A percentile compares a stretch with the other conserved stretches of the same genome.
phyloP scores from a whole-genome alignment of 2,888 invertebrate species.

The Brassicogethes aeneus region DNA sequence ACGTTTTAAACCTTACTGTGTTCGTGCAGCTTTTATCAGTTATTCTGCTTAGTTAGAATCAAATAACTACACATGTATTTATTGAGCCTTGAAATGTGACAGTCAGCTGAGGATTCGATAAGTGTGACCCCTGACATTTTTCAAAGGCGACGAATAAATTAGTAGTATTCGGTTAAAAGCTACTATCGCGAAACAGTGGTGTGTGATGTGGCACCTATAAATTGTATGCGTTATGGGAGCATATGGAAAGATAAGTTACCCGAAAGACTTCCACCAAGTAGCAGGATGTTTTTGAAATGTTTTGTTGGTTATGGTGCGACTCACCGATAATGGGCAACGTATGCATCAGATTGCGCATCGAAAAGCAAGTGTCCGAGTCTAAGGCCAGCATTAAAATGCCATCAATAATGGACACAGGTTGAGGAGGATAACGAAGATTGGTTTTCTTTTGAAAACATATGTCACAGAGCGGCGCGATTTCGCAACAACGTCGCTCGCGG shows the following conservation, averaged over 20 bases:
- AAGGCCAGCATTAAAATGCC: neutral
- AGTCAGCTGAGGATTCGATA: too few species aligned
- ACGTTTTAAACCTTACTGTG: too few species aligned
- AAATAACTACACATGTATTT: too few species aligned
- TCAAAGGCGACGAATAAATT: too few species aligned
- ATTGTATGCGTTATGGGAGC: neutral
- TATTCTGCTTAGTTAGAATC: too few species aligned
- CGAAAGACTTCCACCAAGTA: constrained; percentile 11
- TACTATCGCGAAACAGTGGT: too few species aligned
- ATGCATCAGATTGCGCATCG: constrained; percentile 34
- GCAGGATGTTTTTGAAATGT: neutral
- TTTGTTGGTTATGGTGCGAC: constrained; percentile 15
- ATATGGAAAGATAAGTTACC: neutral
- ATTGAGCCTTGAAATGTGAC: too few species aligned
- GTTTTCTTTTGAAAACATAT: constrained; percentile 32
- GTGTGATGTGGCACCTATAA: too few species aligned
- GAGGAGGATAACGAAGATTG: constrained; percentile 17
- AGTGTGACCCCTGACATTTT: too few species aligned
- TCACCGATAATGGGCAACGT: constrained; percentile 36
- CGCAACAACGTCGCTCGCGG: constrained; percentile 11
- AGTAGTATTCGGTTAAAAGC: too few species aligned
- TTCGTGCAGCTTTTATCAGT: too few species aligned
- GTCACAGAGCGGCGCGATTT: neutral
- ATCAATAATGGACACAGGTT: neutral
- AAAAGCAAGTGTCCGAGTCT: constrained; percentile 28